Evolutionary conservation across 2,888 invertebrate species (phyloP).

Genomic region (Caenorhabditis wallacei): DNA sequence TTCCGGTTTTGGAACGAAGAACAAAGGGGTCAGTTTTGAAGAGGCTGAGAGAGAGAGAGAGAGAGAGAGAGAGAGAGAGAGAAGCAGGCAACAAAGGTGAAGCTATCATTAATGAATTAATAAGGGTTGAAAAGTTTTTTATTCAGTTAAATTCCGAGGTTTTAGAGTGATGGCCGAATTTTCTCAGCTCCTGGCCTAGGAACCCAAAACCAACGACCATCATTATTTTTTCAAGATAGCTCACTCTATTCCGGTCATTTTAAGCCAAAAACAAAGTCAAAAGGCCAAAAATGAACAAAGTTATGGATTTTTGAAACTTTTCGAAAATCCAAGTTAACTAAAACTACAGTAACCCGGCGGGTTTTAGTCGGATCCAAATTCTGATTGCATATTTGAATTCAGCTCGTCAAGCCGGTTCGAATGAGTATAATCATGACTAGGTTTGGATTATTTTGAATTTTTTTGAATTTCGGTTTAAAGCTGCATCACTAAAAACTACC

Average conservation of each 20-base stretch:
- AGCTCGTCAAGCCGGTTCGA: neutral
- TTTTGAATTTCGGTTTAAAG: neutral
- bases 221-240: no score
- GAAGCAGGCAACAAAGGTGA: neutral
- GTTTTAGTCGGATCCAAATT: no score
- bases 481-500: neutral
- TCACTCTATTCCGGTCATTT: no score
- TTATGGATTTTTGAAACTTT: no score
- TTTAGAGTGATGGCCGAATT: no score
- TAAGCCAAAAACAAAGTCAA: no score
- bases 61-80: neutral
- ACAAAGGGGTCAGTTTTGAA: slow-evolving; percentile 2
- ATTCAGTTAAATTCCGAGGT: no score
- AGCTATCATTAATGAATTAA: no score
- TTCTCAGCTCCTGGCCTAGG: neutral
- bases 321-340: no score
- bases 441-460: neutral
- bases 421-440: slow-evolving; percentile 4
- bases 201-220: neutral
- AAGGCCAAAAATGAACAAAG: no score
- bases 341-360: no score
- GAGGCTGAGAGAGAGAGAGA: neutral
- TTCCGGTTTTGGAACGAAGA: neutral
- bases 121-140: no score
- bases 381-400: neutral